Evolutionary conservation across 92 coral and sea anemone species (phyloP).

Genomic region (Plumapathes pennacea): DNA sequence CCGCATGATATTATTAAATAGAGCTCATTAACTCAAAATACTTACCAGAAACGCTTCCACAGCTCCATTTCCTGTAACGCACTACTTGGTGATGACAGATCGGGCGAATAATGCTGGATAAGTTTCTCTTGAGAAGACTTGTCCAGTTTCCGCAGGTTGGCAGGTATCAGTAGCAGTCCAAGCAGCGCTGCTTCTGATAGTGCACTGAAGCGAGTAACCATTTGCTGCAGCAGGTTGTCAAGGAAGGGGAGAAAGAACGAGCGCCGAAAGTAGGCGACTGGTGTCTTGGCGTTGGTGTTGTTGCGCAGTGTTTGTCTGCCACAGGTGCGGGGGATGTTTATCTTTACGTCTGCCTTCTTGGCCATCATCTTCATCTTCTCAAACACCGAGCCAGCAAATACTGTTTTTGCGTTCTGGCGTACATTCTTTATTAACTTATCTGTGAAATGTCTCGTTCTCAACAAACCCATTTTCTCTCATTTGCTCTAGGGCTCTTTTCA

Average conservation of each 20-base stretch:
- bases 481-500: too few relatives aligned
- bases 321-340: slow-evolving; percentile 42
- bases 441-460: too few relatives aligned
- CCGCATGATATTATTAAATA: too few relatives aligned
- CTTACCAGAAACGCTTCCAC: slow-evolving; percentile 29
- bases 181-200: slow-evolving; percentile 53
- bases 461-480: too few relatives aligned
- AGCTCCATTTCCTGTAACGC: slow-evolving; percentile 23
- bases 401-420: slow-evolving; percentile 34
- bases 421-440: slow-evolving; percentile 31
- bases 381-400: slow-evolving; percentile 19
- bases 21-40: background rate
- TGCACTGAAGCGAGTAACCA: slow-evolving; percentile 53
- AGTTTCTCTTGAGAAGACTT: slow-evolving; percentile 27
- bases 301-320: slow-evolving; percentile 46
- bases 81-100: slow-evolving; percentile 10
- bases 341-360: slow-evolving; percentile 35
- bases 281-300: slow-evolving; percentile 44
- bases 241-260: slow-evolving; percentile 49
- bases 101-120: slow-evolving; percentile 30
- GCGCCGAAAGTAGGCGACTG: slow-evolving; percentile 44
- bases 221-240: slow-evolving; percentile 52
- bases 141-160: slow-evolving; percentile 34
- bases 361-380: slow-evolving; percentile 44
- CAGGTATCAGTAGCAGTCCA: slow-evolving; percentile 54